Evolutionary conservation across 2,888 invertebrate species (phyloP), one percentile per base, ranked within the genome.

Genomic region (Athalia circularis): DNA sequence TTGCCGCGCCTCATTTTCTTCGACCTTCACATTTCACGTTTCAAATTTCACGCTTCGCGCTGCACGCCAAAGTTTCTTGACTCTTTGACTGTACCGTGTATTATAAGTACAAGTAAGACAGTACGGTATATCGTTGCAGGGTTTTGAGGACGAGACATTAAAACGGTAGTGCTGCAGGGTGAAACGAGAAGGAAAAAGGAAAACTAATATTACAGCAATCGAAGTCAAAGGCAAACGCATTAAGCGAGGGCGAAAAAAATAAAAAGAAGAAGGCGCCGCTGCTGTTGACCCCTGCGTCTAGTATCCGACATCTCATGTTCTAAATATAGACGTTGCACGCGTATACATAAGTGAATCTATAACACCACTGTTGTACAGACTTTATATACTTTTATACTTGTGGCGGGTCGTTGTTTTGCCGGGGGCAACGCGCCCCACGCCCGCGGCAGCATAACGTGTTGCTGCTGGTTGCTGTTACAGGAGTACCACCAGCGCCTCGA

Each of bases 211-310:
- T 65, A 11, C n/a, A 65, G 48, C n/a, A 13, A 43, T 54, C n/a
- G 6, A n/a, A 54, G 4, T n/a, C 11, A 13, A 72, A n/a, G 43
- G 59, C 45, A 47, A 57, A 15, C 9, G 52, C 8, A 54, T 54
- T 54, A 7, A 11, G 67, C 47, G 15, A 15, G 70, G 8, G 54
- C n/a, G 11, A n/a, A 64, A 43, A 64, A 47, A 48, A 54, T 11
- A n/a, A 13, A 6, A 6, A 52, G 45, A n/a, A 11, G n/a, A 47
- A 59, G 70, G 72, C 72, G 72, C 72, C 72, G 72, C 59, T 72
- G 72, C 45, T 59, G 72, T 72, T 72, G 72, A 72, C 72, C 72
- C 45, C 59, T 72, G 72, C 52, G 72, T 72, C 72, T 59, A 72
- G 72, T 59, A 72, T 72, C 72, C 59, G 59, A 72, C 72, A 72